phyloP scores from a whole-genome alignment of 2,888 invertebrate species.

The Tanypteryx hageni region DNA sequence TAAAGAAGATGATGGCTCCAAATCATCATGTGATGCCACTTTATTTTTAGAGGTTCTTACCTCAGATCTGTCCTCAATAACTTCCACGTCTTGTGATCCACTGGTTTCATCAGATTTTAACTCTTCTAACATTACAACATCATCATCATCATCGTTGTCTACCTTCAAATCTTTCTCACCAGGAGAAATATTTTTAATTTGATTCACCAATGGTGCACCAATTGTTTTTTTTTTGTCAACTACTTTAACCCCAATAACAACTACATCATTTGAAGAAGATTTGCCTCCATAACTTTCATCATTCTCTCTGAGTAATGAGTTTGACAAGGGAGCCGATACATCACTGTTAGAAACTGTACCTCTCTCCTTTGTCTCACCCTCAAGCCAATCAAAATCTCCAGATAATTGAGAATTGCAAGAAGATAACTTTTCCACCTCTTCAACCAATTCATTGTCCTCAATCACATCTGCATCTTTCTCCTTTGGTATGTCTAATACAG shows the following conservation, averaged over 20 bases:
- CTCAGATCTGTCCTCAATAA: not conserved
- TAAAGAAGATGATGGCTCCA: not conserved
- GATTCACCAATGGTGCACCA: not conserved
- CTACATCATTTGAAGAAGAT: not conserved
- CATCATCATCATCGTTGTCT: not conserved
- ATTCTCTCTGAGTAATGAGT: not conserved
- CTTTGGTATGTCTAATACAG: not conserved
- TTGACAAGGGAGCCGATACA: not conserved
- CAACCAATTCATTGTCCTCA: conserved; percentile 35
- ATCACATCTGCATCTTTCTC: conserved; percentile 14
- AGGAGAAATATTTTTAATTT: not conserved
- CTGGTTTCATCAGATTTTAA: not conserved
- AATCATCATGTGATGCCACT: not conserved
- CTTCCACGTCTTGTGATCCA: not conserved
- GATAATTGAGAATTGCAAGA: conserved; percentile 20
- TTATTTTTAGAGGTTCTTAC: not conserved
- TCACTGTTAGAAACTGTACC: not conserved
- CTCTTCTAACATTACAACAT: not conserved
- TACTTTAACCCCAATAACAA: not conserved
- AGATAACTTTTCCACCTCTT: not conserved
- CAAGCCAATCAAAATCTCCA: conserved; percentile 55
- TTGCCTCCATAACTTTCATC: not conserved
- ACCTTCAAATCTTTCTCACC: not conserved
- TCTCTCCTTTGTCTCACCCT: not conserved
- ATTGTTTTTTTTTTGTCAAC: not conserved